Conservation (phyloP, 1,140 invertebrate genomes). For the Diachasma alloeum region DNA sequence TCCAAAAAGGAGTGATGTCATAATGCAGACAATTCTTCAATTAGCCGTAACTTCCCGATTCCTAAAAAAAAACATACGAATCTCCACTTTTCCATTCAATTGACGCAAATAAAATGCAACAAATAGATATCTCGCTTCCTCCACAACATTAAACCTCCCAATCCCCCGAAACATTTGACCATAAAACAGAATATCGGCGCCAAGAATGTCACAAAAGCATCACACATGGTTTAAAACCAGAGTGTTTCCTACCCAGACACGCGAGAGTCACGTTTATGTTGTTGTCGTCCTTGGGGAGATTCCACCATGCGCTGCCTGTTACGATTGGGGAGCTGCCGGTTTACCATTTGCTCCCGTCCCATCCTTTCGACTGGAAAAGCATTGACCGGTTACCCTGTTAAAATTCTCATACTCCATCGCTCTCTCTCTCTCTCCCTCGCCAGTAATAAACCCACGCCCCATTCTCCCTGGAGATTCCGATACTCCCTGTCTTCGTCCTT, state of each 20-base stretch:
- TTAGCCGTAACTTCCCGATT: too few species aligned
- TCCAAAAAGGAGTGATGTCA: too few species aligned
- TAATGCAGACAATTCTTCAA: too few species aligned
- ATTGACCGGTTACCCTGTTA: neutral
- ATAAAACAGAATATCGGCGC: neutral
- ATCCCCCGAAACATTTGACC: too few species aligned
- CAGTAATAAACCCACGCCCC: conserved; percentile 36
- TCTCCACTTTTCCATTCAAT: too few species aligned
- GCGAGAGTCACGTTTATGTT: conserved; percentile 39
- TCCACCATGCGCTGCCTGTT: conserved; percentile 8
- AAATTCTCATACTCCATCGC: neutral
- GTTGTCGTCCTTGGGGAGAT: conserved; percentile 48
- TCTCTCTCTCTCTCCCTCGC: neutral
- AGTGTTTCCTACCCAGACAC: conserved; percentile 3
- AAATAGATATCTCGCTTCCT: too few species aligned
- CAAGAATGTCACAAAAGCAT: neutral
- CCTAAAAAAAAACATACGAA: too few species aligned
- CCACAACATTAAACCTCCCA: too few species aligned
- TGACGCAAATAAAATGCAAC: too few species aligned
- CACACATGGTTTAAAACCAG: neutral
- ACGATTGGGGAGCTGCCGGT: conserved; percentile 12
- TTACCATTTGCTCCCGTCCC: neutral
- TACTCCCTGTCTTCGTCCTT: neutral
- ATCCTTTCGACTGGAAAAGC: neutral
- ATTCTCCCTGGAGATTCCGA: neutral